A percentile compares a stretch with the other conserved stretches of the same genome.
Evolutionary conservation across 1,140 invertebrate genomes (phyloP).

Genomic region (Sarcophaga peregrina): DNA sequence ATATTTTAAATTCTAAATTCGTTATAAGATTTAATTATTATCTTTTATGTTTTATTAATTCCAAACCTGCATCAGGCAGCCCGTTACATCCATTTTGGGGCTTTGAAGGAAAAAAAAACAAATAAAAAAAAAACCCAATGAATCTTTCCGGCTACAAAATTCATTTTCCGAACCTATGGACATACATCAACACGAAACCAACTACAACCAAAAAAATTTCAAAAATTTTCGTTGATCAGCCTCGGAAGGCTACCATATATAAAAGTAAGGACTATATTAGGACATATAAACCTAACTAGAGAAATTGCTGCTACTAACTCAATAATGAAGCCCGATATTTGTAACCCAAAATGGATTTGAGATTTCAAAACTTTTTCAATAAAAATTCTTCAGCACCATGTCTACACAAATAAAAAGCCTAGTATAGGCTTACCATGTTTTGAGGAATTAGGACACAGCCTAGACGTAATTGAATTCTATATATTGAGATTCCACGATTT

Average conservation of each 20-base stretch:
- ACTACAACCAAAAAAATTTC: not conserved
- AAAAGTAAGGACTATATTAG: slow-evolving; percentile 10
- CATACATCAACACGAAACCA: not conserved
- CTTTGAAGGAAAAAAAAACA: not conserved
- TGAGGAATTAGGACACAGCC: no score
- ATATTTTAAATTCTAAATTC: not conserved
- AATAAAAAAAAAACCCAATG: no score
- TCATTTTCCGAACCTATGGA: slow-evolving; percentile 15
- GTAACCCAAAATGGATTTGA: no score
- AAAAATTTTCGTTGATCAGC: not conserved
- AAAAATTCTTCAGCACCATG: no score
- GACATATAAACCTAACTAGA: not conserved
- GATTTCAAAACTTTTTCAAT: no score
- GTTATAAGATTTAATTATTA: not conserved
- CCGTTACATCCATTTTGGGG: not conserved
- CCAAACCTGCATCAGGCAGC: not conserved
- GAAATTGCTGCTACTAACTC: not conserved
- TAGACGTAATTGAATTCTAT: no score
- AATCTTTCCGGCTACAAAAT: not conserved
- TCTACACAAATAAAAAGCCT: no score
- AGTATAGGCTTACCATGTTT: no score
- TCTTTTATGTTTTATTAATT: not conserved
- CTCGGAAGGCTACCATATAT: slow-evolving; percentile 15
- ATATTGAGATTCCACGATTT: no score
- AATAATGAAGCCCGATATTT: not conserved